Base-by-base conservation (phyloP, 2,888 invertebrate species). In the Boloria euphrosyne region DNA sequence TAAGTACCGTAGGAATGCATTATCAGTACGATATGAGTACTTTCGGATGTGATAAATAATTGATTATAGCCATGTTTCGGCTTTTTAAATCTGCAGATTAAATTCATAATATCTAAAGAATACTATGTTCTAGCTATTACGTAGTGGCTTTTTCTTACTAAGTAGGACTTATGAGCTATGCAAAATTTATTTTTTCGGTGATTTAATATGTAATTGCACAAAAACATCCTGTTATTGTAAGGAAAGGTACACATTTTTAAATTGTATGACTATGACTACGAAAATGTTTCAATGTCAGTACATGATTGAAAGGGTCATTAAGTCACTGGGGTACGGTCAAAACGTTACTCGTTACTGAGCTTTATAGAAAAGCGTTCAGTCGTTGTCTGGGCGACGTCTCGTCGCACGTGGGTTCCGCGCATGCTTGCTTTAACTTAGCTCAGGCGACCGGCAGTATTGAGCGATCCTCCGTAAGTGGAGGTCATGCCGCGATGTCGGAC, bases 401-500 rank as follows among this genome's bases (percentile, higher is more conserved):
- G 68, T 60, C 75, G 75, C 87, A 86, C 86, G 87, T 86, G 84
- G 76, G 61, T 60, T 18, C 64, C 67, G 80, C 80, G 83, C 86
- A 82, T 81, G 89, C 59, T 38, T 49, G 59, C 59, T 38, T 38
- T 72, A 65, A 75, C 74, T 70, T 66, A 70, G 68, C 69, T 67
- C 66, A 80, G 77, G 78, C n/a, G n/a, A n/a, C 79, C 70, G 70
- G 76, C 82, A 91, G 92, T 92, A 92, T 92, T 85, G 92, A 92
- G 89, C 92, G 90, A 85, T 76, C 89, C 88, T 87, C 86, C 86
- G 82, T 74, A 76, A 77, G 73, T 84, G 80, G 83, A 88, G 90
- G 91, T 89, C 90, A 91, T 91, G 90, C 82, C 84, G 89, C 85
- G 75, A 90, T 90, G 91, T 88, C 91, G 73, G 90, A 92, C 89